Percentiles rank a stretch among this genome's conserved stretches.
Evolutionary conservation across 2,113 vertebrate genomes (phyloP).

Genomic region (Sinosuthora webbiana): DNA sequence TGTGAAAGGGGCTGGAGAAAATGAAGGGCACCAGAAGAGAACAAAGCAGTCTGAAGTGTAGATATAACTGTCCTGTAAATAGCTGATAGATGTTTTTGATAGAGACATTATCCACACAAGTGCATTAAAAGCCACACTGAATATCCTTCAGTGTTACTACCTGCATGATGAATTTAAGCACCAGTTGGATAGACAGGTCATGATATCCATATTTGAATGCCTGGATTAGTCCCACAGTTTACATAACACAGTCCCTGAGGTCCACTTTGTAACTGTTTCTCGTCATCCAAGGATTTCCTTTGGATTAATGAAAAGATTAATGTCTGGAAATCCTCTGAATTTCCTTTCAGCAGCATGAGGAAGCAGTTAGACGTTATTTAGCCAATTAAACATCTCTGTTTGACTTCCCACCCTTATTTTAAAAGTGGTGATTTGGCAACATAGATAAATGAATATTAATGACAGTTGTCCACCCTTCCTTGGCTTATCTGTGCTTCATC

Average conservation of each 20-base stretch:
- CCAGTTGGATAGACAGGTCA: neutral
- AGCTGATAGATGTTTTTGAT: neutral
- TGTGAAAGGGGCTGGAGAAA: neutral
- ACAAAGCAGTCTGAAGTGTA: neutral
- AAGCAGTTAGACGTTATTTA: conserved; percentile 2
- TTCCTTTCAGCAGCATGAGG: neutral
- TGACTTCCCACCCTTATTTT: neutral
- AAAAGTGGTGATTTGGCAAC: neutral
- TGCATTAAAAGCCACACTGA: neutral
- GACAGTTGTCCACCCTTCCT: neutral
- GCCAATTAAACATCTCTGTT: neutral
- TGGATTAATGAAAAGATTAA: conserved; percentile 34
- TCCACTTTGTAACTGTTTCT: conserved; percentile 8
- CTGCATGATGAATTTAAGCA: neutral
- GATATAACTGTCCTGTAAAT: neutral
- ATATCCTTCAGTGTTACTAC: neutral
- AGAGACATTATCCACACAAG: neutral
- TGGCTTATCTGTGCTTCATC: neutral
- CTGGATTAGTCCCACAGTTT: neutral
- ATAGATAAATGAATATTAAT: neutral
- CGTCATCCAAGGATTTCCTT: conserved; percentile 28
- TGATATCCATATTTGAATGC: neutral
- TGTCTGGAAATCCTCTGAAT: conserved; percentile 15
- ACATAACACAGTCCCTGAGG: neutral
- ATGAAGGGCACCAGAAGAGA: neutral